Evolutionary conservation across 1,140 invertebrate genomes (phyloP), one percentile per base, ranked within the genome.

Genomic region (Tribolium castaneum): DNA sequence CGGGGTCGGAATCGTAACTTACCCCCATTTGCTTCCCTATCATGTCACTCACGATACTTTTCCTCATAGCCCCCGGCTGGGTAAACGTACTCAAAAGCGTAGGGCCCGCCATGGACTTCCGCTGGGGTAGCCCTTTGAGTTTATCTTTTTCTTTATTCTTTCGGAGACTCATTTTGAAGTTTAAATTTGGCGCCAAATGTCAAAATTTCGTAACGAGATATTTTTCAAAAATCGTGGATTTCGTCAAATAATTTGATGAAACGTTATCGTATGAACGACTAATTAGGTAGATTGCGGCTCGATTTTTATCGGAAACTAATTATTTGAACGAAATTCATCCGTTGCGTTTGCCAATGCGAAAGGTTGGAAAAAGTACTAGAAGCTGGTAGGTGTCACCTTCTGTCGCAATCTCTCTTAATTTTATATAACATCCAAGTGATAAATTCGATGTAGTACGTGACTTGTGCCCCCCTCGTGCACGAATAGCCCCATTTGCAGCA

Each of bases 361-460:
- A 72, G 70, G 16, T 35, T 52, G 70, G 39, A 52, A 72, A 72
- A 72, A 72, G 70, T 9, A 72, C 50, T 72, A 72, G 50, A 74
- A 54, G 25, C 51, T 56, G 72, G 72, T 75, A 75, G 51, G 72
- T 75, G 50, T 75, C 72, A 75, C 72, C 72, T 75, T 75, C 72
- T 75, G 51, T 75, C 54, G 51, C 51, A 75, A 75, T 75, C 72
- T 10, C 35, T 75, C 35, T 35, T 75, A 35, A 52, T 72, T 72
- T 72, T 52, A 35, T 66, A 22, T 35, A 66, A 66, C 30, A 14
- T 35, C 59, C 9, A 35, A 35, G 9, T 35, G 59, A 66, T 66
- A 66, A 66, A 66, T 66, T 12, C 9, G 12, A 66, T 66, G 59
- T 66, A 14, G 59, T 66, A 35, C 14, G 59, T 66, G 13, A 35